A percentile compares a stretch with the other conserved stretches of the same genome.
These are phyloP conservation scores for Vidua chalybeata DNA, from an alignment of 2,113 vertebrate species.

Conservation along the genomic window DNA sequence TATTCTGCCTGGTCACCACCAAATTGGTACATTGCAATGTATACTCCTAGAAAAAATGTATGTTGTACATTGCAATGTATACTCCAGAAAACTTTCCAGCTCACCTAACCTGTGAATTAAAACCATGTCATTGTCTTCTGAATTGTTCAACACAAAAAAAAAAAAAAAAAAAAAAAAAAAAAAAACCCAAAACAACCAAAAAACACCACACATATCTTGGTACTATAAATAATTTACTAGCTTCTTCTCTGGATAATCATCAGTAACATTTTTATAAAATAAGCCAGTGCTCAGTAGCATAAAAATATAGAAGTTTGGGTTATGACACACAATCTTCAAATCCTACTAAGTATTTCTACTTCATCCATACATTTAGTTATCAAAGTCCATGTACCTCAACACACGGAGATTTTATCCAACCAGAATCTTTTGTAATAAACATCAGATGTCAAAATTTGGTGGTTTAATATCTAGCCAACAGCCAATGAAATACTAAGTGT, in stretches of 20 bases:
- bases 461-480: neutral
- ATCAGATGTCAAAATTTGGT: neutral
- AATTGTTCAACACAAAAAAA: neutral
- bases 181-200: neutral
- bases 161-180: no score
- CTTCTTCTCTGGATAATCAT: neutral
- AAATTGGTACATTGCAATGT: neutral
- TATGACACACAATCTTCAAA: neutral
- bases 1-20: neutral
- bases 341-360: neutral
- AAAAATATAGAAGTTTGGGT: neutral
- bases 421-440: neutral
- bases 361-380: neutral
- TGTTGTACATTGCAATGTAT: neutral
- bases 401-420: neutral
- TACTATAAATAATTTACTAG: neutral
- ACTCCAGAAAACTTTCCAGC: neutral
- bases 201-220: accelerated
- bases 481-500: neutral
- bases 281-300: neutral
- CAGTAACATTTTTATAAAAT: neutral
- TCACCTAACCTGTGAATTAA: neutral
- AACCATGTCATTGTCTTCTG: neutral
- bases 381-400: neutral
- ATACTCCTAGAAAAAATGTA: neutral